A percentile compares a stretch with the other conserved stretches of the same genome.
phyloP scores from a whole-genome alignment of 37 sponge, comb jelly and placozoan species.

The Beroe forskalii region DNA sequence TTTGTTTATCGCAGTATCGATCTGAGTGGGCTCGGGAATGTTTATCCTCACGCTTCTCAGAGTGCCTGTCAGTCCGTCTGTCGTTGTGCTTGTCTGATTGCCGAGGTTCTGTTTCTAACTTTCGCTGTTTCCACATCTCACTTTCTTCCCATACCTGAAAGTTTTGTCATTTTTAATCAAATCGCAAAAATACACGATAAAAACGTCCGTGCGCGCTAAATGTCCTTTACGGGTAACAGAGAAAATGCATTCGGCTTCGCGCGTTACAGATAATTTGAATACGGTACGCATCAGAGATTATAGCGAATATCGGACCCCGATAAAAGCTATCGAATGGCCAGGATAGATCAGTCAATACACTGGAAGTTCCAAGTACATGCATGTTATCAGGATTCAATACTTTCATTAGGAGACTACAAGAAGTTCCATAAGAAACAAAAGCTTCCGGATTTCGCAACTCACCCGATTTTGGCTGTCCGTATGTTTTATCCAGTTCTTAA shows the following conservation, averaged over 20 bases:
- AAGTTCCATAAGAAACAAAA: no score
- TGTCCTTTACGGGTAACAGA: background rate
- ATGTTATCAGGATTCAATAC: no score
- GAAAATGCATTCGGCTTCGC: slow-evolving; percentile 43
- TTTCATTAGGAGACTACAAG: no score
- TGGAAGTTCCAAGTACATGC: no score
- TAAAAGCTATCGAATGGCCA: no score
- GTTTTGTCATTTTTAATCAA: background rate
- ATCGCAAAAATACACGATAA: background rate
- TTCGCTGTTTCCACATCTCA: slow-evolving; percentile 65
- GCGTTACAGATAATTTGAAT: no score
- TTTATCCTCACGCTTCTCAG: background rate
- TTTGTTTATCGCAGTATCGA: background rate
- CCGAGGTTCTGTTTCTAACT: background rate
- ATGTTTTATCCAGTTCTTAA: slow-evolving; percentile 61
- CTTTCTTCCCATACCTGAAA: slow-evolving; percentile 64
- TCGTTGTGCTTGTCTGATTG: background rate
- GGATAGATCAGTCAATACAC: no score
- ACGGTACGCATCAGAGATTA: no score
- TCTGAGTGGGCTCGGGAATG: no score
- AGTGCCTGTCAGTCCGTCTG: background rate
- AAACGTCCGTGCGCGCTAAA: slow-evolving; percentile 15
- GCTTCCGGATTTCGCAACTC: background rate
- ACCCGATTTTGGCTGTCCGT: slow-evolving; percentile 55
- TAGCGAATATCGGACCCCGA: no score